Conservation (phyloP, 1,140 invertebrate species). For the Megathymus violae region DNA sequence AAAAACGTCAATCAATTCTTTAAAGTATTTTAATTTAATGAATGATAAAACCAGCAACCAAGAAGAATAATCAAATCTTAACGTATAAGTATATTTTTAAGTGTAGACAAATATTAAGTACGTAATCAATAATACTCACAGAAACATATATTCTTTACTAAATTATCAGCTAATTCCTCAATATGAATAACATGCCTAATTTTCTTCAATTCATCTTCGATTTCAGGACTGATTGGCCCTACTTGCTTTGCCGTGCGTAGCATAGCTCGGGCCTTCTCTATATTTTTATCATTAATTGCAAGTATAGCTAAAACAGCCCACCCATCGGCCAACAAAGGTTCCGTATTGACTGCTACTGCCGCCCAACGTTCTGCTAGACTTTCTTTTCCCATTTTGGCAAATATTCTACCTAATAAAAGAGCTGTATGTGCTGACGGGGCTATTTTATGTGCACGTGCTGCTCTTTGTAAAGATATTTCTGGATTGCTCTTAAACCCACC, state of each 20-base stretch:
- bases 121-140: slow-evolving; percentile 60
- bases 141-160: slow-evolving; percentile 68
- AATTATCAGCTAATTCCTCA: slow-evolving; percentile 52
- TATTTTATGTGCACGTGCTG: slow-evolving; percentile 65
- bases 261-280: slow-evolving; percentile 61
- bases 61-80: too few species aligned
- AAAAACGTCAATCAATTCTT: too few species aligned
- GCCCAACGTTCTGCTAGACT: slow-evolving; percentile 65
- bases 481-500: slow-evolving; percentile 53
- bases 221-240: slow-evolving; percentile 59
- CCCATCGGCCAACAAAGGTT: slow-evolving; percentile 66
- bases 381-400: slow-evolving; percentile 53
- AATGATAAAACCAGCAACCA: too few species aligned
- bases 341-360: slow-evolving; percentile 61
- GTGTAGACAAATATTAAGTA: too few species aligned
- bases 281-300: slow-evolving; percentile 58
- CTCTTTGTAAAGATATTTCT: slow-evolving; percentile 59
- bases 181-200: slow-evolving; percentile 52
- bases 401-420: slow-evolving; percentile 59
- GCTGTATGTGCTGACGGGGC: slow-evolving; percentile 66
- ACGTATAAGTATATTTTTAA: too few species aligned
- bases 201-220: slow-evolving; percentile 59
- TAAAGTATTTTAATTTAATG: too few species aligned
- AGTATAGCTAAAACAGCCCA: slow-evolving; percentile 69
- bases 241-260: slow-evolving; percentile 68